Conservation (phyloP, 1,140 invertebrate genomes). For the Odontomachus brunneus region DNA sequence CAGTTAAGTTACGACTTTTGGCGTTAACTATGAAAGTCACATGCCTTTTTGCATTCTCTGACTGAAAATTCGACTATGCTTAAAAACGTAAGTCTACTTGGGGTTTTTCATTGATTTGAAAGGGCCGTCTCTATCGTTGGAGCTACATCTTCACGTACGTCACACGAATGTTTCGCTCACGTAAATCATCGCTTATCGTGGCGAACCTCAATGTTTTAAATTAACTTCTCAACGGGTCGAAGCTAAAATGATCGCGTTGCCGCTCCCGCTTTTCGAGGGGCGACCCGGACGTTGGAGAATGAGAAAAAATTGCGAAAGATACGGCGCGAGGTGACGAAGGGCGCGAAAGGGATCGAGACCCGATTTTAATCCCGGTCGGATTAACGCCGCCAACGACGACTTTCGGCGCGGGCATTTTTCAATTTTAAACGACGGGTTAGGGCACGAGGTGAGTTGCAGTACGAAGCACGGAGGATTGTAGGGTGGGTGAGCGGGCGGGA, state of each 20-base stretch:
- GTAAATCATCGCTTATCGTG: slow-evolving; percentile 30
- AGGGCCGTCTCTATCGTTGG: neutral
- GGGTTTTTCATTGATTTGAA: slow-evolving; percentile 5
- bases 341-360: neutral
- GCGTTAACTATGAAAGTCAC: too few species aligned
- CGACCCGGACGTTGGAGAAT: neutral
- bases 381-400: slow-evolving; percentile 18
- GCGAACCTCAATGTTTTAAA: slow-evolving; percentile 10
- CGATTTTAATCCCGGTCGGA: slow-evolving; percentile 12
- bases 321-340: neutral
- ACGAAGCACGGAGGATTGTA: neutral
- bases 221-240: neutral
- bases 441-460: neutral
- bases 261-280: neutral
- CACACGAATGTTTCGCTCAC: neutral
- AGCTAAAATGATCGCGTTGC: slow-evolving; percentile 10
- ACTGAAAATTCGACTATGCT: too few species aligned
- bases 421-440: neutral
- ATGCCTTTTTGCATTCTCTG: too few species aligned
- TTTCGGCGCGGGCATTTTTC: slow-evolving; percentile 7
- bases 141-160: neutral
- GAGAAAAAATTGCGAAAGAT: neutral
- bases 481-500: neutral
- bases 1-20: too few species aligned
- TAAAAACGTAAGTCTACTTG: too few species aligned